phyloP scores from a whole-genome alignment of 2,888 invertebrate genomes.

The Yponomeuta evonymella region DNA sequence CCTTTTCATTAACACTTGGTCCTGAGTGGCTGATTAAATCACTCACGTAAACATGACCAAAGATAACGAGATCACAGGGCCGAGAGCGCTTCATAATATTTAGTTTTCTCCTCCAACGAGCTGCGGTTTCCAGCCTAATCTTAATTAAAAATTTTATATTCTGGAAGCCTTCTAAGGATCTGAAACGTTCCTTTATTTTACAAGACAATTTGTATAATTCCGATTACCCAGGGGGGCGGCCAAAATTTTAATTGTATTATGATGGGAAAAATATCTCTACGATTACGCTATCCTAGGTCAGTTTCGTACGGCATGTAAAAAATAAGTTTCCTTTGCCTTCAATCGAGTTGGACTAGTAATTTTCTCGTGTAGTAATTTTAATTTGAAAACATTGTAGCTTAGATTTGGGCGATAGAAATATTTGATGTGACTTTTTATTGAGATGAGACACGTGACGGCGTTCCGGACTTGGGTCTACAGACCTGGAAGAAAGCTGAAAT shows the following conservation, averaged over 20 bases:
- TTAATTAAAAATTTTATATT: constrained; percentile 7
- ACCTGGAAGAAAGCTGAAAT: not conserved
- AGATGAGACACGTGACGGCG: no score
- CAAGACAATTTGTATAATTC: constrained; percentile 2
- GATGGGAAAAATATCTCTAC: no score
- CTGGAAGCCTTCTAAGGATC: not conserved
- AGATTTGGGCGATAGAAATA: not conserved
- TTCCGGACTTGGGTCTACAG: not conserved
- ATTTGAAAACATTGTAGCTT: no score
- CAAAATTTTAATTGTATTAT: not conserved
- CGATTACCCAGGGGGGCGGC: not conserved
- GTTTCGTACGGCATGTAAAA: no score
- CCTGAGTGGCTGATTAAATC: not conserved
- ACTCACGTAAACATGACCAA: not conserved
- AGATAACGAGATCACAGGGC: not conserved
- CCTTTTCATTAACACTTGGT: not conserved
- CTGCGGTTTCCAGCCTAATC: not conserved
- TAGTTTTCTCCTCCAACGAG: constrained; percentile 8
- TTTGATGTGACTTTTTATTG: constrained; percentile 7
- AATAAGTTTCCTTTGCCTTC: no score
- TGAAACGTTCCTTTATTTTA: constrained; percentile 8
- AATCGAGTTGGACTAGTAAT: no score
- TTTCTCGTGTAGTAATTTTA: no score
- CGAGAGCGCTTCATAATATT: not conserved
- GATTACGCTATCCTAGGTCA: no score